phyloP scores from a whole-genome alignment of 2,888 invertebrate species.

The Cosmorhoe ocellata region DNA sequence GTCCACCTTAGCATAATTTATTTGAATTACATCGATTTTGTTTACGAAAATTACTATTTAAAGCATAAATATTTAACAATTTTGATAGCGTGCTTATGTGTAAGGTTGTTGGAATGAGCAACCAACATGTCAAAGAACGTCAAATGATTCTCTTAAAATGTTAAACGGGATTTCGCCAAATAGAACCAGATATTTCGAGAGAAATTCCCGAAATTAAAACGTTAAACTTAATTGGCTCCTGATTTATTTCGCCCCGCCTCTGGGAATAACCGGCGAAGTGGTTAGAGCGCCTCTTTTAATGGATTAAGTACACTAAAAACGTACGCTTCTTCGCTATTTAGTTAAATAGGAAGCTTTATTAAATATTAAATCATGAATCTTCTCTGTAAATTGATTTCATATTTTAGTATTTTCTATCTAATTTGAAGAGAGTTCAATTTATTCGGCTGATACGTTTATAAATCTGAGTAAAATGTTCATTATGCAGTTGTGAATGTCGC shows the following conservation, averaged over 20 bases:
- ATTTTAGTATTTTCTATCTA: not conserved
- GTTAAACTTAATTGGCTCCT: conserved; percentile 31
- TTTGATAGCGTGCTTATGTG: no score
- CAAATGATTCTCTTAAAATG: not conserved
- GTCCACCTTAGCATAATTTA: no score
- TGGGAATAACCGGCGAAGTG: conserved; percentile 32
- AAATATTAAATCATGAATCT: conserved; percentile 20
- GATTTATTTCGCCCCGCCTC: conserved; percentile 33
- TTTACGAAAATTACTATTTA: no score
- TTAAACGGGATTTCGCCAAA: conserved; percentile 7
- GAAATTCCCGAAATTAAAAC: conserved; percentile 29
- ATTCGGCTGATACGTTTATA: no score
- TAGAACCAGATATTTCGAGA: conserved; percentile 3
- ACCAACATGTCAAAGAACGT: no score
- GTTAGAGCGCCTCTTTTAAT: conserved; percentile 21
- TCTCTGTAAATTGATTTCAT: not conserved
- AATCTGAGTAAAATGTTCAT: no score
- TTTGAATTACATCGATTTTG: no score
- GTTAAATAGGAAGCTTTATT: not conserved
- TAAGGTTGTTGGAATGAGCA: no score
- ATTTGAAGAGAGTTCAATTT: no score
- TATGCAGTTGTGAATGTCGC: no score
- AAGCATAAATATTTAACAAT: no score
- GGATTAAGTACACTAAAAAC: conserved; percentile 22
- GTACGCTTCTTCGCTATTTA: conserved; percentile 17